phyloP scores from a whole-genome alignment of 1,140 invertebrate genomes.

The Rhagoletis pomonella region DNA sequence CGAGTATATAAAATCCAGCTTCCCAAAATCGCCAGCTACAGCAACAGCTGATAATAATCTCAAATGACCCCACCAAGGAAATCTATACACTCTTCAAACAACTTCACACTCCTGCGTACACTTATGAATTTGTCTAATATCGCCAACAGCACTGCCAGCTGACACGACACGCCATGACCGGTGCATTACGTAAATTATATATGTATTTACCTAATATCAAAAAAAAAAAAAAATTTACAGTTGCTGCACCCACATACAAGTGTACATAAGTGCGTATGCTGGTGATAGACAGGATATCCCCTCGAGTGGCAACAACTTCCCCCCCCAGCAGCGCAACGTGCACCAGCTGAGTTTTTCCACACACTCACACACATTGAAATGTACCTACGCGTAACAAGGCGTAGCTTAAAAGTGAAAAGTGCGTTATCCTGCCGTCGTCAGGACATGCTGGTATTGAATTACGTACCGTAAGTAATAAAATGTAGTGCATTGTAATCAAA shows the following conservation, averaged over 20 bases:
- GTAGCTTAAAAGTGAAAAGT: constrained; percentile 21
- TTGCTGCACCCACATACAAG: constrained; percentile 2
- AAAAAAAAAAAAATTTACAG: constrained; percentile 9
- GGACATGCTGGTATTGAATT: constrained; percentile 48
- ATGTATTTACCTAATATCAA: neutral
- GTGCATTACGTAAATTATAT: constrained; percentile 19
- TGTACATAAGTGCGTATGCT: neutral
- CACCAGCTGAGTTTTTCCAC: constrained; percentile 42
- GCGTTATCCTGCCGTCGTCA: constrained; percentile 36
- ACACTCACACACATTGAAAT: neutral
- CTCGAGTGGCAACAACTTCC: constrained; percentile 48
- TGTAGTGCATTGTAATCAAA: constrained; percentile 23
- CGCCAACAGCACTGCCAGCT: constrained; percentile 12
- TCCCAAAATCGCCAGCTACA: constrained; percentile 1
- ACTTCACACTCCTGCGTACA: neutral
- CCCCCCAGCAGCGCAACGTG: neutral
- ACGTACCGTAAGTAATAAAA: constrained; percentile 22
- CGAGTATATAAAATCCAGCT: neutral
- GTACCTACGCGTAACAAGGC: neutral
- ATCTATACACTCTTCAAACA: neutral
- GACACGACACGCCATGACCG: constrained; percentile 11
- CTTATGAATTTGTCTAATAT: neutral
- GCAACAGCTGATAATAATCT: constrained; percentile 19
- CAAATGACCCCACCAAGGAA: constrained; percentile 36
- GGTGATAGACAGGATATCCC: constrained; percentile 27